Evolutionary conservation across 1,140 invertebrate species (phyloP), one percentile per base, ranked within the genome.

Genomic region (Drosophila gunungcola): DNA sequence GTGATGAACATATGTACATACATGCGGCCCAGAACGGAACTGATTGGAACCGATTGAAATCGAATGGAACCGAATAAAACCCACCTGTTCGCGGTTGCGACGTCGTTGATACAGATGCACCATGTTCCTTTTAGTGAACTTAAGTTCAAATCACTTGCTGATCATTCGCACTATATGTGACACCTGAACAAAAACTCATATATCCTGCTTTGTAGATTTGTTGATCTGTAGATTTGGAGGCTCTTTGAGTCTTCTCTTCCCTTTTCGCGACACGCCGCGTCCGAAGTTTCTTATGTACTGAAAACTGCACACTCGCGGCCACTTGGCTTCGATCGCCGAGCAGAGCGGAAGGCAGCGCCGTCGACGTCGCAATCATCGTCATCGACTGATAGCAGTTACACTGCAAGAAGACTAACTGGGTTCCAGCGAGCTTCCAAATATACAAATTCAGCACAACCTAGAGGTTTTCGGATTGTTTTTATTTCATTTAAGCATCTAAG

Each of bases 81-180:
- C 79, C 84, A 88, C 83, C 83, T 88, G 83, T 65, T 88, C 83
- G 21, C 84, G 67, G 45, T 46, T 80, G 70, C 76, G 84, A 49
- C 83, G 84, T 41, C 83, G 79, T 53, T 88, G 84, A 63, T 80
- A 88, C 13, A 88, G 61, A 58, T 89, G 80, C 73, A 88, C 83
- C 83, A 88, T 88, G 61, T 43, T 82, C 51, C 3, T 9, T 21
- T 11, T 61, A 29, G 42, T 4, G 3, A n/a, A 13, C 38, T 21
- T 4, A n/a, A 1, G 21, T 27, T 16, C 29, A 3, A n/a, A 9
- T 27, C 46, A 52, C 64, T 38, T 7, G 4, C 48, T 0, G 9
- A 32, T 43, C 60, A 45, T 51, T 43, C 13, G 46, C 48, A 61
- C 58, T 39, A 16, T 7, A 25, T 34, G 10, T 25, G 13, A 3